These are phyloP conservation scores for Sinodicranocentrus sp. DNA, from an alignment of 2,888 invertebrate species.

Conservation along the genomic window DNA sequence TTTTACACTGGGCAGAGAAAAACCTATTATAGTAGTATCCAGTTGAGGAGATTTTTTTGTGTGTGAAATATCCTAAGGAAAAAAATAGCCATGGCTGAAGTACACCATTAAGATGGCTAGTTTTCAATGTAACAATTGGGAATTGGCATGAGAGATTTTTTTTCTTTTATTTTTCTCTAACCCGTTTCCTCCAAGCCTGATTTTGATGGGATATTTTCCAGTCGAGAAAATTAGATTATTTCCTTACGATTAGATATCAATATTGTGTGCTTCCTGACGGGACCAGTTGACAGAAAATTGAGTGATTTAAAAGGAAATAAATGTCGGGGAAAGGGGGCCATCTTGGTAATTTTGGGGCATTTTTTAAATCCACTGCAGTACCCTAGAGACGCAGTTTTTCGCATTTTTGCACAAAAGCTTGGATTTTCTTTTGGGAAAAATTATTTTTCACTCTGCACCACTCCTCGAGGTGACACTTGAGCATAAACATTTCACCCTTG, in stretches of 20 bases:
- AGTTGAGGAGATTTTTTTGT: neutral
- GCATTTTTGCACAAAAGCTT: too few relatives aligned
- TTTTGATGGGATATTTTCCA: constrained; percentile 10
- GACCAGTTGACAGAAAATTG: neutral
- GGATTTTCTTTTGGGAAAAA: too few relatives aligned
- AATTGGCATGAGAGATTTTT: constrained; percentile 10
- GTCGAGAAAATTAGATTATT: constrained; percentile 7
- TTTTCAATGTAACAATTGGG: constrained; percentile 7
- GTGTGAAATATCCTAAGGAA: neutral
- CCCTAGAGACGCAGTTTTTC: too few relatives aligned
- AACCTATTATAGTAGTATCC: constrained; percentile 4
- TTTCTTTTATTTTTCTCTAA: neutral
- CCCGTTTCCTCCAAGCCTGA: neutral
- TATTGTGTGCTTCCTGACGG: constrained; percentile 4
- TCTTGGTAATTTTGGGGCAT: neutral
- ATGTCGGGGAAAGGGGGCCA: neutral
- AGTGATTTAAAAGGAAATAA: constrained; percentile 4
- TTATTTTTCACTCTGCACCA: too few relatives aligned
- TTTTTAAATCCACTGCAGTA: too few relatives aligned
- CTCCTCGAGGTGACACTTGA: too few relatives aligned
- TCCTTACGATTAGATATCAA: constrained; percentile 3
- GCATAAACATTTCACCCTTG: too few relatives aligned
- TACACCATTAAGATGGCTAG: neutral
- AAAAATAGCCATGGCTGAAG: neutral
- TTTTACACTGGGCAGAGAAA: neutral